phyloP scores from a whole-genome alignment of 2,888 invertebrate species.

The Galerucella pusilla region DNA sequence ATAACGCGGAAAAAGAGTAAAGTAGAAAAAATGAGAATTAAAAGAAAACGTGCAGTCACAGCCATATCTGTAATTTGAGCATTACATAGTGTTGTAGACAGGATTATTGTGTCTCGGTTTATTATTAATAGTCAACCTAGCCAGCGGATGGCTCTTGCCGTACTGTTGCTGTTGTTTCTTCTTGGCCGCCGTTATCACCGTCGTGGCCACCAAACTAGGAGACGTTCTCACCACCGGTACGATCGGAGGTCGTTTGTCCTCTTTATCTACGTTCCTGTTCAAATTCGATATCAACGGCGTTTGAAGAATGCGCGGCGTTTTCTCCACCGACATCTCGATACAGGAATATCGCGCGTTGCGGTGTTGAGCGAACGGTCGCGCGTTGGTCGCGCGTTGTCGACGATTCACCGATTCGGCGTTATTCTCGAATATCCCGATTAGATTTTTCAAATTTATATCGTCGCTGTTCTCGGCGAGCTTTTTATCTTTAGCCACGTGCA shows the following conservation, averaged over 20 bases:
- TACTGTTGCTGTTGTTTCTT: slow-evolving; percentile 89
- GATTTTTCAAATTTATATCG: slow-evolving; percentile 78
- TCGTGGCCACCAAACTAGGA: slow-evolving; percentile 71
- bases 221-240: slow-evolving; percentile 62
- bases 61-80: slow-evolving; percentile 58
- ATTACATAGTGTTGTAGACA: slow-evolving; percentile 91
- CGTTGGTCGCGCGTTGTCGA: slow-evolving; percentile 48
- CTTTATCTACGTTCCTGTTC: slow-evolving; percentile 53
- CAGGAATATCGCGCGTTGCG: slow-evolving; percentile 58
- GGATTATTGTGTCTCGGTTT: slow-evolving; percentile 83
- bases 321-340: slow-evolving; percentile 58
- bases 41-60: slow-evolving; percentile 57
- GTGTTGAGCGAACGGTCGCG: slow-evolving; percentile 39
- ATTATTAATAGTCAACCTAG: slow-evolving; percentile 77
- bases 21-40: slow-evolving; percentile 21
- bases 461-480: slow-evolving; percentile 59
- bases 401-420: slow-evolving; percentile 57
- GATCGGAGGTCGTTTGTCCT: slow-evolving; percentile 63
- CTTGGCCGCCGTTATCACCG: slow-evolving; percentile 75
- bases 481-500: slow-evolving; percentile 63
- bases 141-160: slow-evolving; percentile 92
- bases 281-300: slow-evolving; percentile 56
- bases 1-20: slow-evolving; percentile 11
- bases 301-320: slow-evolving; percentile 49
- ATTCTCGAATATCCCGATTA: slow-evolving; percentile 82